Evolutionary conservation across 2,888 invertebrate species (phyloP).

Genomic region (Geophilus truncorum): DNA sequence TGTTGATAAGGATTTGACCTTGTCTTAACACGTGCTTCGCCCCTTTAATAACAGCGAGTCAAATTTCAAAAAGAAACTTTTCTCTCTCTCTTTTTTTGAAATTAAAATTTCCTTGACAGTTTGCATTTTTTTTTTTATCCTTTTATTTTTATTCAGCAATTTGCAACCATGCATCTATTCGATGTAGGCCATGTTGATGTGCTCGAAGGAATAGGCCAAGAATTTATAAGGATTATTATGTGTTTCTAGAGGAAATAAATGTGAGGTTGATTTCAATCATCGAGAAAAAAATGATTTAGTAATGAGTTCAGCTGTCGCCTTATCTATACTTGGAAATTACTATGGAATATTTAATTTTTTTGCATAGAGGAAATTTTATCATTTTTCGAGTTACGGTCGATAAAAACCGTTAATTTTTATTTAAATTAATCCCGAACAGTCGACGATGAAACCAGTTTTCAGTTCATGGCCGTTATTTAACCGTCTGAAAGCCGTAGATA

Average conservation of each 20-base stretch:
- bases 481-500: not conserved
- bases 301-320: not conserved
- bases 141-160: not conserved
- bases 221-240: not conserved
- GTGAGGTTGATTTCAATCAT: not conserved
- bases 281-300: not conserved
- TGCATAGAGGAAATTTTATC: not conserved
- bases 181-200: not conserved
- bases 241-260: conserved; percentile 5
- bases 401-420: not conserved
- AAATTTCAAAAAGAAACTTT: not conserved
- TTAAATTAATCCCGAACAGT: not conserved
- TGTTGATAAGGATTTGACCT: no score
- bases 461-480: not conserved
- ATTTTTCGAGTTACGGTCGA: no score
- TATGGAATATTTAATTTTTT: not conserved
- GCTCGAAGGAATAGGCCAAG: not conserved
- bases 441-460: not conserved
- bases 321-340: not conserved
- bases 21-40: no score
- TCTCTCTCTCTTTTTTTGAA: not conserved
- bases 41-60: no score
- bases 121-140: not conserved
- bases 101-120: not conserved
- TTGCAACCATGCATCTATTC: not conserved